Evolutionary conservation across 1,140 invertebrate genomes (phyloP).

Genomic region (Oedothorax gibbosus): DNA sequence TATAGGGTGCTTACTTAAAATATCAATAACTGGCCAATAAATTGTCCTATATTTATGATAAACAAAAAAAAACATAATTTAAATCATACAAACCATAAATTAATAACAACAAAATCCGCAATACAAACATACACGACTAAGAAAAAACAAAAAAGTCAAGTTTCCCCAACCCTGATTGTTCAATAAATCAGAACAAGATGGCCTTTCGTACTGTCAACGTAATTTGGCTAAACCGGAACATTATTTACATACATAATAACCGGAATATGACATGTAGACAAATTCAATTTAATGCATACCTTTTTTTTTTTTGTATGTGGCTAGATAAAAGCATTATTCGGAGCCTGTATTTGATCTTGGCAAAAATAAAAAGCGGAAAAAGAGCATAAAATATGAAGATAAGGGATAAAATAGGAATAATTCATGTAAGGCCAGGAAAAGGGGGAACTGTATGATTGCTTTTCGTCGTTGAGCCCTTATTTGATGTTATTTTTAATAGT

Average conservation of each 20-base stretch:
- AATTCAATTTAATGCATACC: constrained; percentile 51
- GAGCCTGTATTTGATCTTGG: background rate
- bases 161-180: constrained; percentile 20
- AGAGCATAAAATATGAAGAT: constrained; percentile 38
- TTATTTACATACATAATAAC: constrained; percentile 53
- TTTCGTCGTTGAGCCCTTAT: background rate
- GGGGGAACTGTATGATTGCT: background rate
- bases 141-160: background rate
- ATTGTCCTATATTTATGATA: no score
- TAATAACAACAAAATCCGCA: no score
- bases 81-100: no score
- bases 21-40: no score
- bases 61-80: no score
- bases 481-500: background rate
- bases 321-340: background rate
- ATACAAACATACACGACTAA: no score
- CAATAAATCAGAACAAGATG: constrained; percentile 47
- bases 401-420: constrained; percentile 38
- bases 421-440: constrained; percentile 13
- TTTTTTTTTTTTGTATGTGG: background rate
- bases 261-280: constrained; percentile 47
- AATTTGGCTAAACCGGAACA: constrained; percentile 41
- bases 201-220: constrained; percentile 20
- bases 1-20: no score
- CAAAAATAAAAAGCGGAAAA: constrained; percentile 1